phyloP scores from a whole-genome alignment of 1,140 invertebrate genomes.

The Trachymyrmex cornetzi region DNA sequence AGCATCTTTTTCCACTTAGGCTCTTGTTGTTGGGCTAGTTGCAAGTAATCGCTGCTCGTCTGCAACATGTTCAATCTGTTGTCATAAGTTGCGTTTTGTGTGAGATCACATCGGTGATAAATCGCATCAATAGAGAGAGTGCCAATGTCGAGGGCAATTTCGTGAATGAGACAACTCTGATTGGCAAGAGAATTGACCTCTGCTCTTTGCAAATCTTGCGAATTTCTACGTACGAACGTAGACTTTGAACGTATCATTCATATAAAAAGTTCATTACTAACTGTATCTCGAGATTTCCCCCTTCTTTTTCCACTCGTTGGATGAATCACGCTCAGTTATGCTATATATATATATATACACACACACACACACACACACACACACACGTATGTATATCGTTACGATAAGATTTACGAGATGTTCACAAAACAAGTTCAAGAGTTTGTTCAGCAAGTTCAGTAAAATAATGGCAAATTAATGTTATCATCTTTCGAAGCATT shows the following conservation, averaged over 20 bases:
- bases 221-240: slow-evolving; percentile 1
- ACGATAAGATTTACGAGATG: slow-evolving; percentile 28
- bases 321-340: slow-evolving; percentile 3
- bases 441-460: neutral
- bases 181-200: slow-evolving; percentile 5
- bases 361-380: too few species aligned
- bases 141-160: slow-evolving; percentile 24
- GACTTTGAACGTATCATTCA: slow-evolving; percentile 25
- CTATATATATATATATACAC: too few species aligned
- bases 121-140: neutral
- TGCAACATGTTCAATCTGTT: slow-evolving; percentile 82
- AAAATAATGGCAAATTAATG: neutral
- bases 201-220: slow-evolving; percentile 3
- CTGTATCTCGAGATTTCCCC: neutral
- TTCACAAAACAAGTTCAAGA: neutral
- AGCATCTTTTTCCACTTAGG: slow-evolving; percentile 96
- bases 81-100: neutral
- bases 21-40: slow-evolving; percentile 94
- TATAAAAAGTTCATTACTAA: neutral
- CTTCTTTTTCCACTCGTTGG: neutral
- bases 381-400: too few species aligned
- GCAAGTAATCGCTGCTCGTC: slow-evolving; percentile 96
- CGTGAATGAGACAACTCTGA: neutral
- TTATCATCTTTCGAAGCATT: neutral
- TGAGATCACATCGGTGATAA: slow-evolving; percentile 23